phyloP scores from a whole-genome alignment of 2,113 vertebrate genomes.

The Fulmarus glacialis region DNA sequence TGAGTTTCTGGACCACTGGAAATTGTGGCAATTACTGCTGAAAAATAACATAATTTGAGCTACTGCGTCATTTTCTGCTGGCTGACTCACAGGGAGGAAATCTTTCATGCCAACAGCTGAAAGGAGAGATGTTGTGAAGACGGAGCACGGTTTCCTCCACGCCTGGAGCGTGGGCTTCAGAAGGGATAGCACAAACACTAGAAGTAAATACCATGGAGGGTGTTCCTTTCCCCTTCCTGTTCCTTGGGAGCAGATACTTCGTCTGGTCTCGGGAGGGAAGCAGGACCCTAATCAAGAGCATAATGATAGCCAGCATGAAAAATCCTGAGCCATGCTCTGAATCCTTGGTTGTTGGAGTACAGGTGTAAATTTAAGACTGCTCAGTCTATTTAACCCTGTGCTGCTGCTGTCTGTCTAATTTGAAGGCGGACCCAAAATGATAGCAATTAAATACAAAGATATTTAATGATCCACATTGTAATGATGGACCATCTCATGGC shows the following conservation, averaged over 20 bases:
- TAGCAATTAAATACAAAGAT: not conserved
- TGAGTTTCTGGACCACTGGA: not conserved
- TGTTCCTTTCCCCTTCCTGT: not conserved
- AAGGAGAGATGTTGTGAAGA: not conserved
- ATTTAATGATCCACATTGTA: not conserved
- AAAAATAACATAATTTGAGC: not conserved
- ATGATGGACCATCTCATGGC: not conserved
- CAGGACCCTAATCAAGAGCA: not conserved
- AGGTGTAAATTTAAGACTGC: not conserved
- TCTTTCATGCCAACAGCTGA: not conserved
- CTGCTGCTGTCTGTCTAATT: not conserved
- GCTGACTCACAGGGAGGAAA: not conserved
- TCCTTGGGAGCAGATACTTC: not conserved
- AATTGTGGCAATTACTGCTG: not conserved
- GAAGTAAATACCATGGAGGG: not conserved
- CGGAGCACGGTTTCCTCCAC: not conserved
- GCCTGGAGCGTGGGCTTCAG: not conserved
- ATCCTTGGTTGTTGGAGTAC: not conserved
- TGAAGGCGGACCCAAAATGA: not conserved
- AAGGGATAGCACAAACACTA: not conserved
- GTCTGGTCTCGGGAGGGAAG: not conserved
- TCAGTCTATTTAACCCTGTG: not conserved
- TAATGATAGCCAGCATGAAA: not conserved
- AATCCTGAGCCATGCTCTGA: not conserved
- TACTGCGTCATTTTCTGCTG: not conserved